A percentile compares a stretch with the other conserved stretches of the same genome.
phyloP scores from a whole-genome alignment of 2,888 invertebrate species.

The Malacosoma neustria region DNA sequence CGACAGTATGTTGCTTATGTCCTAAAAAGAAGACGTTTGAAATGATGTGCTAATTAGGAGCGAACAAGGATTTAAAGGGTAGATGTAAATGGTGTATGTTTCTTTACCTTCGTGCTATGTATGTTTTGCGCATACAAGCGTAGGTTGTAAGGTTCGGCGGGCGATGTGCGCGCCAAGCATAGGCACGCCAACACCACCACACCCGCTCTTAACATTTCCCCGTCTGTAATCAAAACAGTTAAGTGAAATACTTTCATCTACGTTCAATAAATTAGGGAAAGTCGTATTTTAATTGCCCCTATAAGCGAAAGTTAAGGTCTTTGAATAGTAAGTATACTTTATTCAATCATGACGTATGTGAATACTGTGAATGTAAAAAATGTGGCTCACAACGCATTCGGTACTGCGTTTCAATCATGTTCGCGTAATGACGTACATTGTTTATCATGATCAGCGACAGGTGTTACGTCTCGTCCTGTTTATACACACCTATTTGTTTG shows the following conservation, averaged over 20 bases:
- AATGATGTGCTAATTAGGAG: background rate
- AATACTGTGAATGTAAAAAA: no score
- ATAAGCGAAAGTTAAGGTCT: no score
- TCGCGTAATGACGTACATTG: constrained; percentile 51
- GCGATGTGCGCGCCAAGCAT: constrained; percentile 62
- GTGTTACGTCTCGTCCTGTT: constrained; percentile 62
- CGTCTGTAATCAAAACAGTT: constrained; percentile 32
- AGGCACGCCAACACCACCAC: constrained; percentile 67
- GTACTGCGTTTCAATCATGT: constrained; percentile 26
- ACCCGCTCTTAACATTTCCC: constrained; percentile 66
- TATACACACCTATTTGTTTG: constrained; percentile 66
- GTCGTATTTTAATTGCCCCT: no score
- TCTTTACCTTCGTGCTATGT: constrained; percentile 45
- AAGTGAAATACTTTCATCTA: no score
- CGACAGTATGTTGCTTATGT: constrained; percentile 43
- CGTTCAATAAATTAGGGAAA: no score
- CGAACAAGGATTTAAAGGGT: background rate
- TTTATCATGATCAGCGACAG: constrained; percentile 58
- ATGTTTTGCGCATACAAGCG: constrained; percentile 40
- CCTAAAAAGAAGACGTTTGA: constrained; percentile 28
- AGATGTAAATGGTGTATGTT: background rate
- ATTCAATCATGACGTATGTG: no score
- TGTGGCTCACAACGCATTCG: constrained; percentile 15
- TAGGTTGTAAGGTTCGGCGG: constrained; percentile 44
- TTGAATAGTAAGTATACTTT: no score